Evolutionary conservation across 2,113 vertebrate genomes (phyloP).

Genomic region (Sakesphorus luctuosus): DNA sequence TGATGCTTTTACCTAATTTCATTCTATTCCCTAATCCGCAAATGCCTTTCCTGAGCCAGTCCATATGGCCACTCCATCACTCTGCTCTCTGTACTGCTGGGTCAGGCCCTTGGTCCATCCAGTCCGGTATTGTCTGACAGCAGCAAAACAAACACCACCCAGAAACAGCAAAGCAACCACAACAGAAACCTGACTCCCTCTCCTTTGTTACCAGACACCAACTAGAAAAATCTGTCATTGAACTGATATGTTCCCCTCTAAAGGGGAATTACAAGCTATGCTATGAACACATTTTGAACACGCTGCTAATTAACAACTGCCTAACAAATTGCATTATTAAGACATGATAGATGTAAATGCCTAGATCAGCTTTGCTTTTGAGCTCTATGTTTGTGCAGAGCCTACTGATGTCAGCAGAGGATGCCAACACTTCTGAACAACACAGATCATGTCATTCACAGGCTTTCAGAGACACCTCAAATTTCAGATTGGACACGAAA

Average conservation of each 20-base stretch:
- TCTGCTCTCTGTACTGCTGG: neutral
- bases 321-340: neutral
- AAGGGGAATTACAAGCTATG: neutral
- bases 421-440: neutral
- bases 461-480: neutral
- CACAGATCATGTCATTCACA: neutral
- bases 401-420: neutral
- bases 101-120: neutral
- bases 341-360: fast-evolving
- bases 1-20: constrained; percentile 35
- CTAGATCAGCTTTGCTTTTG: neutral
- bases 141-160: neutral
- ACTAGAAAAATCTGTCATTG: neutral
- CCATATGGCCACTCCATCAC: constrained; percentile 3
- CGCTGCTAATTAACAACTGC: neutral
- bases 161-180: neutral
- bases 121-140: neutral
- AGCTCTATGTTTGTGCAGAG: neutral
- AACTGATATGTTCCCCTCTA: neutral
- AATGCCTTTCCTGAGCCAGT: constrained; percentile 13
- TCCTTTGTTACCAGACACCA: neutral
- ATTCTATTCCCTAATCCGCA: constrained; percentile 5
- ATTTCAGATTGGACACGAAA: neutral
- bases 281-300: neutral
- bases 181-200: neutral